phyloP scores from a whole-genome alignment of 2,113 vertebrate genomes.

The Melanocharis versteri region DNA sequence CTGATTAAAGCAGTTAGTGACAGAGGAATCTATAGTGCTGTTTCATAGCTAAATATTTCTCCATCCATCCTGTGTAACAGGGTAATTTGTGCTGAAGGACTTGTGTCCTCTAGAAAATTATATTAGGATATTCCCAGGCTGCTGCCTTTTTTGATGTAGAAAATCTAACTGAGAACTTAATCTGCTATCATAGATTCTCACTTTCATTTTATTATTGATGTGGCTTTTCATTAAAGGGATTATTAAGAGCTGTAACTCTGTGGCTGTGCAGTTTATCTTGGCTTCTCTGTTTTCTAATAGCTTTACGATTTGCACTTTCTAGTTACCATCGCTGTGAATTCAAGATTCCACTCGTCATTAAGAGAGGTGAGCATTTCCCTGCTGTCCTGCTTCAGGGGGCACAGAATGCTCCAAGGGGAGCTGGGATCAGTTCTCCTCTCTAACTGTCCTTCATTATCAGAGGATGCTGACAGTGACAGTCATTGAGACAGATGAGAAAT shows the following conservation, averaged over 20 bases:
- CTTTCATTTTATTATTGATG: background rate
- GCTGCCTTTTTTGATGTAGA: background rate
- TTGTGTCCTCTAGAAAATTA: background rate
- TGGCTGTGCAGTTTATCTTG: background rate
- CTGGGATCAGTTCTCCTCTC: background rate
- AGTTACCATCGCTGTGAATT: slow-evolving; percentile 99
- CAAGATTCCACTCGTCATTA: slow-evolving; percentile 92
- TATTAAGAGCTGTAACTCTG: background rate
- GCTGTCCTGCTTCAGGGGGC: background rate
- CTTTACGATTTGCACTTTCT: slow-evolving; percentile 25
- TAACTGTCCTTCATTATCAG: background rate
- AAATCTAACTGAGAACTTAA: background rate
- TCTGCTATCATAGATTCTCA: background rate
- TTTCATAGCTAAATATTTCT: background rate
- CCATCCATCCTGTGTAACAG: background rate
- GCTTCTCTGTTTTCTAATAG: slow-evolving; percentile 8
- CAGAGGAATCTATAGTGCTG: background rate
- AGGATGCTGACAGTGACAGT: background rate
- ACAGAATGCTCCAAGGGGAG: background rate
- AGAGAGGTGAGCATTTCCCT: slow-evolving; percentile 81
- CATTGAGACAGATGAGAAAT: background rate
- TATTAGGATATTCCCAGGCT: background rate
- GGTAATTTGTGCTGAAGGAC: background rate
- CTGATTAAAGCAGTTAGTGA: background rate
- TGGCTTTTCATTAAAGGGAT: background rate